These are phyloP conservation scores for Melospiza melodia DNA, from an alignment of 2,113 vertebrate genomes.

Conservation along the genomic window DNA sequence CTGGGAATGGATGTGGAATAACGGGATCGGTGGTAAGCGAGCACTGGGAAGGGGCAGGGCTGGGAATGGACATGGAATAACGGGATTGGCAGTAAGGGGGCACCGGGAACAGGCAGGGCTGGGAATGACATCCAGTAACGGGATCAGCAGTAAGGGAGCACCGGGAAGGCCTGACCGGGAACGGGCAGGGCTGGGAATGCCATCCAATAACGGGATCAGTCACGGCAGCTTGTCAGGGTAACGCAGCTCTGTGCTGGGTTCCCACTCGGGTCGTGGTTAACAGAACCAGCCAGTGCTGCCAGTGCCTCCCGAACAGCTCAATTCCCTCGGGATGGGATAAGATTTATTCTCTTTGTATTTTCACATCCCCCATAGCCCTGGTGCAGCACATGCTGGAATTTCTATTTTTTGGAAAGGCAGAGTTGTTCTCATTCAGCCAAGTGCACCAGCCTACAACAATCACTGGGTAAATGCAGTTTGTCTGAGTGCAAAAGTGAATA, in stretches of 20 bases:
- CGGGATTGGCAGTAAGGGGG: no score
- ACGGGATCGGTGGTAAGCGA: background rate
- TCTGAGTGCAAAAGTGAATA: background rate
- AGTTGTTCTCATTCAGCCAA: background rate
- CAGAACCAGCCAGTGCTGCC: background rate
- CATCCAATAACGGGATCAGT: no score
- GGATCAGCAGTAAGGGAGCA: background rate
- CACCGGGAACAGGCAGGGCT: no score
- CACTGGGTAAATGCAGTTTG: background rate
- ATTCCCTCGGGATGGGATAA: background rate
- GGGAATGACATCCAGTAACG: no score
- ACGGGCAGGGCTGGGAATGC: no score
- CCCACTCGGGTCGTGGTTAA: fast-evolving
- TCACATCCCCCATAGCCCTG: background rate
- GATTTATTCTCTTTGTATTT: background rate
- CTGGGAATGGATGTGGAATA: no score
- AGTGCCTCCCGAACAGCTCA: background rate
- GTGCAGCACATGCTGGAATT: background rate
- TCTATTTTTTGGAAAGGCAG: background rate
- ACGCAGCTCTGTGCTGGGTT: background rate
- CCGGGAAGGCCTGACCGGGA: no score
- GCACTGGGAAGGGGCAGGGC: no score
- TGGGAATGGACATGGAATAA: no score
- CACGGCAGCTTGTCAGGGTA: background rate
- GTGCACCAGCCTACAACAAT: background rate